These are phyloP conservation scores for Poeciliopsis infans DNA, from an alignment of 2,797 vertebrate genomes.

Conservation along the genomic window DNA sequence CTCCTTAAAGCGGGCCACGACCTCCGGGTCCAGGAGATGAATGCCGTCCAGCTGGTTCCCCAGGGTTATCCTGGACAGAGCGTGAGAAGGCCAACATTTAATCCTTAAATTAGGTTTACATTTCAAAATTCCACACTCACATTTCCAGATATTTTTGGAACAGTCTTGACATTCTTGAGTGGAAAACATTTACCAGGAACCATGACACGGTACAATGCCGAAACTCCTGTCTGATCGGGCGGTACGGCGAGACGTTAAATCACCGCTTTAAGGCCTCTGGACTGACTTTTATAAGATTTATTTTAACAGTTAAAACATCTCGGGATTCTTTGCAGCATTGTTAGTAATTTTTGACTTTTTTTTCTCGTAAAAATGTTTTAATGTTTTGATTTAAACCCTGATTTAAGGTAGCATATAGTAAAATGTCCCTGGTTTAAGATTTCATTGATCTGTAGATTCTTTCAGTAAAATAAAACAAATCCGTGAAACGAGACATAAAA, in stretches of 20 bases:
- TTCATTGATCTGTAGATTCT: neutral
- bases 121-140: neutral
- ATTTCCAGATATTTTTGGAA: neutral
- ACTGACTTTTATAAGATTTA: neutral
- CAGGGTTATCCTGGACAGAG: slow-evolving; percentile 85
- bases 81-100: neutral
- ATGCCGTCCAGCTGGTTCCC: slow-evolving; percentile 95
- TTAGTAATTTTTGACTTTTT: neutral
- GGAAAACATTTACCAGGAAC: neutral
- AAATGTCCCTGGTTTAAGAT: neutral
- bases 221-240: neutral
- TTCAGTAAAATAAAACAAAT: neutral
- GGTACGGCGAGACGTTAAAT: neutral
- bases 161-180: neutral
- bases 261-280: neutral
- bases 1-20: slow-evolving; percentile 91
- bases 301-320: neutral
- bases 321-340: neutral
- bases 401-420: neutral
- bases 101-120: neutral
- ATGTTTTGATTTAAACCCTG: neutral
- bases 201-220: too few species aligned
- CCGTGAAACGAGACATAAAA: neutral
- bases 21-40: slow-evolving; percentile 91
- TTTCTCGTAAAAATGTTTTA: neutral